These are phyloP conservation scores for Clupea harengus DNA, from an alignment of 2,113 vertebrate species.

Conservation along the genomic window DNA sequence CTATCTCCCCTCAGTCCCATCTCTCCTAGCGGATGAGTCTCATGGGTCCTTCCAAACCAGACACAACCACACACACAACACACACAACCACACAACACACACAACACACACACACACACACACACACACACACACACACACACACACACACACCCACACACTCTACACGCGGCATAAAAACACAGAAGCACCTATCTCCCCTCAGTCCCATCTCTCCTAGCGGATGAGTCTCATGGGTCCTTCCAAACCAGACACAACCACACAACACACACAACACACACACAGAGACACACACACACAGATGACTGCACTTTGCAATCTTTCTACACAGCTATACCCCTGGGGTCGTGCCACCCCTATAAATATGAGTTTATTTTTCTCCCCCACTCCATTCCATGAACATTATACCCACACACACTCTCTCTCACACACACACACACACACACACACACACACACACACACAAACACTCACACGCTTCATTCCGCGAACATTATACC, in stretches of 20 bases:
- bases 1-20: too few species aligned
- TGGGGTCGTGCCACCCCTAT: background rate
- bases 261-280: background rate
- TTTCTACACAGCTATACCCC: background rate
- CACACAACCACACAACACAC: too few species aligned
- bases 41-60: too few species aligned
- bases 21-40: too few species aligned
- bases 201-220: too few species aligned
- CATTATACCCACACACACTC: background rate
- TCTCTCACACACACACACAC: too few species aligned
- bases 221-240: too few species aligned
- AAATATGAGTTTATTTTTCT: slow-evolving; percentile 13
- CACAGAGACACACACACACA: background rate
- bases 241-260: background rate
- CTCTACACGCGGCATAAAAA: background rate
- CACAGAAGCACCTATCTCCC: background rate
- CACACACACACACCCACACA: background rate
- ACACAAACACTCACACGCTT: background rate
- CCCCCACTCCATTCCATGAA: background rate
- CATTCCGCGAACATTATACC: slow-evolving; percentile 11
- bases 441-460: too few species aligned
- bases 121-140: background rate
- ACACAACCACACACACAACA: too few species aligned
- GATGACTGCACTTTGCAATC: background rate
- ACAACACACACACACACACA: background rate